phyloP scores from a whole-genome alignment of 2,797 vertebrate species.

The Lepidocolaptes lacrymiger region DNA sequence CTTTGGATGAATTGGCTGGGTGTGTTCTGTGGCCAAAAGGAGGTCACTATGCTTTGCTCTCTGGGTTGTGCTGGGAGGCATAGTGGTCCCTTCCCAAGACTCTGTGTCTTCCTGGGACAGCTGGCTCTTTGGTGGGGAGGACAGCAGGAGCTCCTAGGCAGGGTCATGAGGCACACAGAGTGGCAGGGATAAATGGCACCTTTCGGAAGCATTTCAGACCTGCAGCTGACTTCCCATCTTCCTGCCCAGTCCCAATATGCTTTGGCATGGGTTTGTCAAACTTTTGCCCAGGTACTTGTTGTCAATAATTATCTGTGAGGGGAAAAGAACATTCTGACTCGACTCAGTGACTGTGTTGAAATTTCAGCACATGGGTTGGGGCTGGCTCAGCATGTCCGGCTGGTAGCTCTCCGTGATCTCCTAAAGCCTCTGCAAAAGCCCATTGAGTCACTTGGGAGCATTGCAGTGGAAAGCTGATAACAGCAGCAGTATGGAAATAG shows the following conservation, averaged over 20 bases:
- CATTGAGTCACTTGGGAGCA: conserved; percentile 37
- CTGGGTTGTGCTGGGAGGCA: neutral
- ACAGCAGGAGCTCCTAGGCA: neutral
- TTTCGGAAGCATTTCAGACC: neutral
- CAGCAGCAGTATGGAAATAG: neutral
- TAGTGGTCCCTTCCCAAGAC: neutral
- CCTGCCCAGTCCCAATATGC: neutral
- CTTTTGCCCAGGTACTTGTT: neutral
- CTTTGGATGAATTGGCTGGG: neutral
- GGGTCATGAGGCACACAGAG: neutral
- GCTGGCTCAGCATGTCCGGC: neutral
- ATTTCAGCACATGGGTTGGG: neutral
- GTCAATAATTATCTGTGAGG: neutral
- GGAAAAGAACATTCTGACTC: neutral
- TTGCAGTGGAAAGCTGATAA: conserved; percentile 50
- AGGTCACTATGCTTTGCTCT: neutral
- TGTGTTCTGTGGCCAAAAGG: neutral
- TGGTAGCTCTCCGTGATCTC: conserved; percentile 4
- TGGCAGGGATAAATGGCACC: neutral
- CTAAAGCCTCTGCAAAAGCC: conserved; percentile 30
- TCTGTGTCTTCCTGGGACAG: neutral
- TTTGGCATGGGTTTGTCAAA: neutral
- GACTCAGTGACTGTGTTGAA: rapidly evolving
- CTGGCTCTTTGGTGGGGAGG: neutral
- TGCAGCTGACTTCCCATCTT: neutral